Percentiles rank a stretch among this genome's conserved stretches.
phyloP scores from a whole-genome alignment of 1,140 invertebrate species.

The Epicauta chinensis region DNA sequence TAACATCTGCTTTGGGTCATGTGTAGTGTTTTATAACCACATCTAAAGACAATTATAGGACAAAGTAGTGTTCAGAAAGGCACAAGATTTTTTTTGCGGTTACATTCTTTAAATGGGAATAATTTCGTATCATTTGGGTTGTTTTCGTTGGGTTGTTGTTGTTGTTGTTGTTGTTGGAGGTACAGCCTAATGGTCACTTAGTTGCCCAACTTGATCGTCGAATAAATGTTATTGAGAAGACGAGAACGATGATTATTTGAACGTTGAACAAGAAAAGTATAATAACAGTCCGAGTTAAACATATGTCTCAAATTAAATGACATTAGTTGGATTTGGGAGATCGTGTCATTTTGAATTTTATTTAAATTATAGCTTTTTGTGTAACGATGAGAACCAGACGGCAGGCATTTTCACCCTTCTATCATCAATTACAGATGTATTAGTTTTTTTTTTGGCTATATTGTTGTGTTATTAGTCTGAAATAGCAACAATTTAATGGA shows the following conservation, averaged over 20 bases:
- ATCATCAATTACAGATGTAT: no score
- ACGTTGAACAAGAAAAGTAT: not conserved
- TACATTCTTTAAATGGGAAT: constrained; percentile 22
- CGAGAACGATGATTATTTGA: constrained; percentile 23
- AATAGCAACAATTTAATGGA: no score
- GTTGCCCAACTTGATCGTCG: constrained; percentile 25
- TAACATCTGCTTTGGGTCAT: no score
- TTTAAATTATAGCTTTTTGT: constrained; percentile 15
- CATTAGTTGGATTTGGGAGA: constrained; percentile 25
- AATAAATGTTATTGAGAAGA: constrained; percentile 31
- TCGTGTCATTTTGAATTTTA: constrained; percentile 27
- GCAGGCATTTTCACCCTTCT: no score
- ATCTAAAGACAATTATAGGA: no score
- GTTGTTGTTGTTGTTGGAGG: no score
- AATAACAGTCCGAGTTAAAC: constrained; percentile 19
- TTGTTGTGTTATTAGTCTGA: no score
- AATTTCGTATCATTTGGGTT: constrained; percentile 34
- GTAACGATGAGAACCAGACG: not conserved
- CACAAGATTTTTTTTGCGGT: constrained; percentile 31
- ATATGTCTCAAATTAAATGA: constrained; percentile 36
- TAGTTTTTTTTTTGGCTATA: no score
- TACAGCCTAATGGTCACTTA: constrained; percentile 28
- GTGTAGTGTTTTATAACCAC: no score
- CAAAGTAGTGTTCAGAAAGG: not conserved
- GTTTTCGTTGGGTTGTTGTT: not conserved